phyloP scores from a whole-genome alignment of 2,888 invertebrate genomes.

The Diadegma fenestrale region DNA sequence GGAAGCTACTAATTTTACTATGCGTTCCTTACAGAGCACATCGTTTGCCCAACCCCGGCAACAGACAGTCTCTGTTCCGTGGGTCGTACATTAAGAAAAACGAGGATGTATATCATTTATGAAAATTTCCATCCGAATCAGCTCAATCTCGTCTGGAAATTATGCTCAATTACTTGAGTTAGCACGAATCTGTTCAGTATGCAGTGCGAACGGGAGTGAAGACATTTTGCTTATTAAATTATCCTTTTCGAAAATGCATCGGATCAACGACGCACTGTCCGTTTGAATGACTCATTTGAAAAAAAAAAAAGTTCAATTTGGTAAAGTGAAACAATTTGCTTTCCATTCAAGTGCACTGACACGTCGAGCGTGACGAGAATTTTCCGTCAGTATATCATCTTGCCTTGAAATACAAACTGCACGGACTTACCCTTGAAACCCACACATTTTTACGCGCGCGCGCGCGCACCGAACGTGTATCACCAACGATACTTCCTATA shows the following conservation, averaged over 20 bases:
- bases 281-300: not conserved
- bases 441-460: not conserved
- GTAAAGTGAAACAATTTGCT: constrained; percentile 10
- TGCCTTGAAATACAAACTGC: constrained; percentile 21
- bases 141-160: not conserved
- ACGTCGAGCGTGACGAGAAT: not conserved
- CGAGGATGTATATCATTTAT: constrained; percentile 12
- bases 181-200: not conserved
- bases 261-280: not conserved
- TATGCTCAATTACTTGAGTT: not conserved
- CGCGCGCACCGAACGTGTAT: constrained; percentile 1
- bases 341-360: constrained; percentile 9
- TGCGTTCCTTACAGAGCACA: constrained; percentile 34
- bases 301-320: not conserved
- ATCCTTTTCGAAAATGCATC: not conserved
- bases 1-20: constrained; percentile 44
- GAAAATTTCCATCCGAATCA: constrained; percentile 26
- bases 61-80: constrained; percentile 36
- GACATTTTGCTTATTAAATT: not conserved
- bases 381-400: not conserved
- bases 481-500: constrained; percentile 32
- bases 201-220: not conserved
- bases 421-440: constrained; percentile 5
- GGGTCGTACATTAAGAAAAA: constrained; percentile 15
- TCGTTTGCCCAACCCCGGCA: constrained; percentile 11